A percentile compares a stretch with the other conserved stretches of the same genome.
Conservation (phyloP, 2,797 vertebrate genomes). For the Dicrostonyx torquatus region DNA sequence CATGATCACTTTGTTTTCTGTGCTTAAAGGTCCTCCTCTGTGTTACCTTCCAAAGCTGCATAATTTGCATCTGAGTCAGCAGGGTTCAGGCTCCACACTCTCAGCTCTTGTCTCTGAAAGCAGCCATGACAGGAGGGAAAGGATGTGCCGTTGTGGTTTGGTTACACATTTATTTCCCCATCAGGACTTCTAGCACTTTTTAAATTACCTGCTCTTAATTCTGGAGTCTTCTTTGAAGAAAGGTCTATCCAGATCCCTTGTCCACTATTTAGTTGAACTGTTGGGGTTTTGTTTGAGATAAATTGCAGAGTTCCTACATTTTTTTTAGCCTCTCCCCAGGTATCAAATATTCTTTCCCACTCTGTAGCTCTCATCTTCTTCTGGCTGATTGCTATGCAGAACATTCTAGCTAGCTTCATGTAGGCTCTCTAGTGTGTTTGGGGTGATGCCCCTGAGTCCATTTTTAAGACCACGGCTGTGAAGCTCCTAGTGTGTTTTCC, state of each 20-base stretch:
- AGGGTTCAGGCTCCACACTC: too few relatives aligned
- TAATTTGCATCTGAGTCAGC: not conserved
- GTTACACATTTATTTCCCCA: too few relatives aligned
- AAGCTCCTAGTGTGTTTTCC: not conserved
- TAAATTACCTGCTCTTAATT: too few relatives aligned
- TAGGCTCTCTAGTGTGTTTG: not conserved
- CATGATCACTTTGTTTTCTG: not conserved
- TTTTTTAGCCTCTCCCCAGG: not conserved
- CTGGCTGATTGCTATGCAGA: not conserved
- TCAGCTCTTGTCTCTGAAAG: not conserved
- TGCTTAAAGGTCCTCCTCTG: not conserved
- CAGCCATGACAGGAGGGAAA: not conserved
- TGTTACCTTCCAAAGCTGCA: not conserved
- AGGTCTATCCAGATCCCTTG: not conserved
- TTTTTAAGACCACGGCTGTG: not conserved
- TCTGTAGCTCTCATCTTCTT: not conserved
- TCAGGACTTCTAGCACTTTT: not conserved
- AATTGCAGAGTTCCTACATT: not conserved
- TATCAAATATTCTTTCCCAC: too few relatives aligned
- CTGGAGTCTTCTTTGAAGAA: not conserved
- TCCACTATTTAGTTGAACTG: too few relatives aligned
- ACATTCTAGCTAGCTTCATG: not conserved
- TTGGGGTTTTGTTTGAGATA: not conserved
- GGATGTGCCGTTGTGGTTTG: not conserved
- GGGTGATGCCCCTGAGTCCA: not conserved